Percentiles rank a stretch among this genome's conserved stretches.
These are phyloP conservation scores for Idris sp. DNA, from an alignment of 1,140 invertebrate species.

Conservation along the genomic window DNA sequence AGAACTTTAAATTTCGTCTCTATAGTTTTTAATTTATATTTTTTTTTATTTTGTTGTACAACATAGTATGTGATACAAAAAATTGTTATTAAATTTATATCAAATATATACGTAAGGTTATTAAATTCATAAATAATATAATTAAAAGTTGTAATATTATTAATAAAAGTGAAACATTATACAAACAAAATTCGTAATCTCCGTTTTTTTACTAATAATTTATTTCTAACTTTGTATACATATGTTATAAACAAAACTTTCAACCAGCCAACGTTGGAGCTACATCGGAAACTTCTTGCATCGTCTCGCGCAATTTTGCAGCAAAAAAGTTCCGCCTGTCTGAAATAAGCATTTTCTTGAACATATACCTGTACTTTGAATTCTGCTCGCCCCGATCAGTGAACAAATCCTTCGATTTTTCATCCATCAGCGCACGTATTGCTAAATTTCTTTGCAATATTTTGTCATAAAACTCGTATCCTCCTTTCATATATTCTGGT, in stretches of 20 bases:
- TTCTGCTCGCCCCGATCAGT: constrained; percentile 84
- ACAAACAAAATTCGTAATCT: too few relatives aligned
- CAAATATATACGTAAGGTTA: background rate
- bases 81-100: constrained; percentile 48
- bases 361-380: constrained; percentile 78
- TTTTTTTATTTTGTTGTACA: constrained; percentile 17
- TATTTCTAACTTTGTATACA: too few relatives aligned
- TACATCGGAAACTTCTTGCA: background rate
- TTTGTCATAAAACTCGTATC: constrained; percentile 87
- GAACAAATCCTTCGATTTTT: constrained; percentile 80
- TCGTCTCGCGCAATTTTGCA: constrained; percentile 5
- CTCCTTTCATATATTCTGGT: constrained; percentile 83
- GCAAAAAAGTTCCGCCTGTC: constrained; percentile 82
- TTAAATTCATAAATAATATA: constrained; percentile 8
- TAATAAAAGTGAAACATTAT: too few relatives aligned
- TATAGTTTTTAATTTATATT: too few relatives aligned
- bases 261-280: background rate
- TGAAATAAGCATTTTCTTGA: constrained; percentile 81
- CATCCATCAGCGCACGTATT: constrained; percentile 82
- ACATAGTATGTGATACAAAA: constrained; percentile 28
- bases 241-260: constrained; percentile 10
- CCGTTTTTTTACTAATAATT: too few relatives aligned
- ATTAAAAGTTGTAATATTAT: constrained; percentile 17
- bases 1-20: too few relatives aligned
- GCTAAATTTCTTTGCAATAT: constrained; percentile 85